Evolutionary conservation across 1,140 invertebrate genomes (phyloP).

Genomic region (Neotoxoptera formosana): DNA sequence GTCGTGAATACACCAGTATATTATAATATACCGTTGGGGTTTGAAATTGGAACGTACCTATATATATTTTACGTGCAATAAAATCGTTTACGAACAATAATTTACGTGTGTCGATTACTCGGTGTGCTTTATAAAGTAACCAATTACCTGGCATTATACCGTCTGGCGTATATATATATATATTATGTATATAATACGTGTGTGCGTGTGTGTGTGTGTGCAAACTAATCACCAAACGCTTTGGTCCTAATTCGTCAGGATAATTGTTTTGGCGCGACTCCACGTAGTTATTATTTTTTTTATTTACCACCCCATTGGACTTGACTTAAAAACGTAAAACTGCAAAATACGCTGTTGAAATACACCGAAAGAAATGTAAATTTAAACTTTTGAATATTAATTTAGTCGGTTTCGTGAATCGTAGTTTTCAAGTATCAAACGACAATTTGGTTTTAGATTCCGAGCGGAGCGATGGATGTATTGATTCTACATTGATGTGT

Average conservation of each 20-base stretch:
- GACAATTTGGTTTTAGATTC: too few relatives aligned
- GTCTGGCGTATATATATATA: not conserved
- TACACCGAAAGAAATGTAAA: not conserved
- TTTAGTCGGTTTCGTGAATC: not conserved
- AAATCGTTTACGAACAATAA: not conserved
- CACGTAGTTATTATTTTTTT: not conserved
- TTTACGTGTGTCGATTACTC: not conserved
- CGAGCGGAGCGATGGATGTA: too few relatives aligned
- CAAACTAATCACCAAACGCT: not conserved
- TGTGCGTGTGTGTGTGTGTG: not conserved
- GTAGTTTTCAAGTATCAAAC: too few relatives aligned
- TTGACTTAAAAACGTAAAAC: not conserved
- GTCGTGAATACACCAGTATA: not conserved
- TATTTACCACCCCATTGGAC: too few relatives aligned
- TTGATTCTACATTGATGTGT: too few relatives aligned
- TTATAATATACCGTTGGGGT: not conserved
- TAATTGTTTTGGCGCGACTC: not conserved
- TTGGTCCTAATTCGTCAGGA: not conserved
- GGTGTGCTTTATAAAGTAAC: not conserved
- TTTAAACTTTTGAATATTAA: not conserved
- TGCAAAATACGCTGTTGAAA: not conserved
- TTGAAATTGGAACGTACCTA: not conserved
- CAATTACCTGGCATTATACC: not conserved
- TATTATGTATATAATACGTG: not conserved
- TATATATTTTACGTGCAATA: constrained; percentile 4